Percentiles rank a stretch among this genome's conserved stretches.
Conservation (phyloP, 2,888 invertebrate genomes). For the Platycheirus albimanus region DNA sequence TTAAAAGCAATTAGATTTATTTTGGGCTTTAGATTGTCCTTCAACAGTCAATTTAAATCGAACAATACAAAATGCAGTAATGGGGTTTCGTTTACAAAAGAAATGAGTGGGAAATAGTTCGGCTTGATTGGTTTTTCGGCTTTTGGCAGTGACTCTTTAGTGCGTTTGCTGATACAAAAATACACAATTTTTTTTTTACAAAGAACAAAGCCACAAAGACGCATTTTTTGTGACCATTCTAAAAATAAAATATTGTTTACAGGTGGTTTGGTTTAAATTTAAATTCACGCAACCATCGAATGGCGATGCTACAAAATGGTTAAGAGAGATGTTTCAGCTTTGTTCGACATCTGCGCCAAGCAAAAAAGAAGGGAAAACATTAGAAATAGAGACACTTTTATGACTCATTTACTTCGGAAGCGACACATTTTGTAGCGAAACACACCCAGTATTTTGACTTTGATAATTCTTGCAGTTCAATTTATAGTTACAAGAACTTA, state of each 20-base stretch:
- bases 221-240: conserved; percentile 23
- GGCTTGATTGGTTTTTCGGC: conserved; percentile 13
- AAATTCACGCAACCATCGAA: neutral
- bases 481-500: too few species aligned
- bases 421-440: too few species aligned
- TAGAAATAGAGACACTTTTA: neutral
- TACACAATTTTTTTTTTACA: neutral
- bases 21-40: conserved; percentile 21
- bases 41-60: conserved; percentile 24
- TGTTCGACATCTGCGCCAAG: conserved; percentile 52
- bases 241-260: conserved; percentile 46
- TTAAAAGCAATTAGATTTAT: conserved; percentile 8
- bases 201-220: conserved; percentile 37
- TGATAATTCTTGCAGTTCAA: too few species aligned
- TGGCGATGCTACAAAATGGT: neutral
- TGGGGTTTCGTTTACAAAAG: conserved; percentile 27
- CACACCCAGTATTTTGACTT: too few species aligned
- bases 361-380: neutral
- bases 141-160: conserved; percentile 68
- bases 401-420: conserved; percentile 8
- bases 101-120: conserved; percentile 39
- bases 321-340: neutral
- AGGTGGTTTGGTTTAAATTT: conserved; percentile 66
- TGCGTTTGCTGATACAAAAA: conserved; percentile 54
- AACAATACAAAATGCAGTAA: conserved; percentile 5